These are phyloP conservation scores for Alligator sinensis DNA, from an alignment of 2,113 vertebrate species.

Conservation along the genomic window DNA sequence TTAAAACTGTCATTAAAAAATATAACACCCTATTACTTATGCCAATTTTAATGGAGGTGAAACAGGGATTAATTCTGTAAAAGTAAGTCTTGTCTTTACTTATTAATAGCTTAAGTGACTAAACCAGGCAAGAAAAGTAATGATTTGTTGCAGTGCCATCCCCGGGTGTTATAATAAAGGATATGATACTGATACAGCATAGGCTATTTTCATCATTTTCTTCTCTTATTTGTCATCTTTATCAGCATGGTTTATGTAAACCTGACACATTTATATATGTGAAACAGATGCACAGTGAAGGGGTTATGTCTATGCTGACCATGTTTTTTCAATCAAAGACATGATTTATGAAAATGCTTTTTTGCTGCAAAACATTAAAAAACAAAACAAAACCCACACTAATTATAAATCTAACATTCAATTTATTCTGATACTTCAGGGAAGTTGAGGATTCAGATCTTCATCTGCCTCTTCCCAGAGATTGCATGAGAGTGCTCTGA, in stretches of 20 bases:
- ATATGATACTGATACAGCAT: slow-evolving; percentile 70
- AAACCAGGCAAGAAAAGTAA: slow-evolving; percentile 46
- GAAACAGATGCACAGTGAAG: slow-evolving; percentile 83
- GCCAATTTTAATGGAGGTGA: not conserved
- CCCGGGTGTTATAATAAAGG: slow-evolving; percentile 73
- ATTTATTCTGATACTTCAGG: slow-evolving; percentile 62
- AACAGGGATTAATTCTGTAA: not conserved
- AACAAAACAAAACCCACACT: slow-evolving; percentile 68
- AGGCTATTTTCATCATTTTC: slow-evolving; percentile 78
- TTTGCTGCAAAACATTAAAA: slow-evolving; percentile 69
- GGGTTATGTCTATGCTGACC: slow-evolving; percentile 76
- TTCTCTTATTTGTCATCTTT: slow-evolving; percentile 78
- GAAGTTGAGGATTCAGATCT: slow-evolving; percentile 60
- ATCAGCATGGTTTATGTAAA: slow-evolving; percentile 82
- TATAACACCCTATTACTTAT: not conserved
- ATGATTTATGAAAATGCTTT: slow-evolving; percentile 84
- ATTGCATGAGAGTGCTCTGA: no score
- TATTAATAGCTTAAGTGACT: slow-evolving; percentile 39
- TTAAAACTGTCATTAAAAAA: slow-evolving; percentile 51
- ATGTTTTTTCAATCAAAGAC: slow-evolving; percentile 81
- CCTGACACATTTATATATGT: slow-evolving; percentile 82
- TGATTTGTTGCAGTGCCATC: slow-evolving; percentile 48
- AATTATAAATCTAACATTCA: slow-evolving; percentile 78
- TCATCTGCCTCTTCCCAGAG: no score
- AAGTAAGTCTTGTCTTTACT: slow-evolving; percentile 30